These are phyloP conservation scores for Drosophila trapezifrons DNA, from an alignment of 1,140 invertebrate species.

Conservation along the genomic window DNA sequence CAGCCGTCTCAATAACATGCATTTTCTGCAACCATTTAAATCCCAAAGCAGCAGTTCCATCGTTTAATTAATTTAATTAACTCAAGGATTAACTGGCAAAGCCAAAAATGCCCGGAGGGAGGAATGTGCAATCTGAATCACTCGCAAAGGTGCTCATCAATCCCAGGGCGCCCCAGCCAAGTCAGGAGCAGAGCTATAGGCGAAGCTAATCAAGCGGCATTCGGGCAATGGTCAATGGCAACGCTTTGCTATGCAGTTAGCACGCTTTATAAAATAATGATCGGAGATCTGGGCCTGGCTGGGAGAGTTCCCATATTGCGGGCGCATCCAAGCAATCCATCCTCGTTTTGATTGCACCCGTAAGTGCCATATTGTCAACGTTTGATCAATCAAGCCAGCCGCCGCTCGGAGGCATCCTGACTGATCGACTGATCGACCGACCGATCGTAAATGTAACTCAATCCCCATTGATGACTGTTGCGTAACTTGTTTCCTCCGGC, in stretches of 20 bases:
- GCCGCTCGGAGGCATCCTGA: constrained; percentile 40
- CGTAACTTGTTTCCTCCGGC: constrained; percentile 70
- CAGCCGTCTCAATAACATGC: constrained; percentile 31
- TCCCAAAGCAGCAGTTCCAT: constrained; percentile 60
- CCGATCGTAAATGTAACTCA: constrained; percentile 81
- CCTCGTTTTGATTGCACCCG: constrained; percentile 72
- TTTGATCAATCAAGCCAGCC: constrained; percentile 78
- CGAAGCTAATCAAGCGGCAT: constrained; percentile 74
- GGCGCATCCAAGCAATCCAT: constrained; percentile 22
- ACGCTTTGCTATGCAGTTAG: constrained; percentile 81
- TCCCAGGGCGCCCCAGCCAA: constrained; percentile 6
- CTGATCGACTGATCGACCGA: constrained; percentile 5
- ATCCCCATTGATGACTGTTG: constrained; percentile 77
- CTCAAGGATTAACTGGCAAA: constrained; percentile 63
- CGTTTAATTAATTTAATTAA: constrained; percentile 82
- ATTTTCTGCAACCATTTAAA: constrained; percentile 42
- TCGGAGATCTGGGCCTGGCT: constrained; percentile 4
- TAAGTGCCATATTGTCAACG: constrained; percentile 82
- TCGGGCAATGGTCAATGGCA: constrained; percentile 71
- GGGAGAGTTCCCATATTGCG: constrained; percentile 16
- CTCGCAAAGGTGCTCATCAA: constrained; percentile 48
- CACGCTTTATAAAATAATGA: constrained; percentile 83
- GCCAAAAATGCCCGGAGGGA: constrained; percentile 57
- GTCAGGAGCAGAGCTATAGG: neutral
- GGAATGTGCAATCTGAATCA: constrained; percentile 42